Percentiles rank a stretch among this genome's conserved stretches.
These are phyloP conservation scores for Elachura formosa DNA, from an alignment of 2,113 vertebrate species.

Conservation along the genomic window DNA sequence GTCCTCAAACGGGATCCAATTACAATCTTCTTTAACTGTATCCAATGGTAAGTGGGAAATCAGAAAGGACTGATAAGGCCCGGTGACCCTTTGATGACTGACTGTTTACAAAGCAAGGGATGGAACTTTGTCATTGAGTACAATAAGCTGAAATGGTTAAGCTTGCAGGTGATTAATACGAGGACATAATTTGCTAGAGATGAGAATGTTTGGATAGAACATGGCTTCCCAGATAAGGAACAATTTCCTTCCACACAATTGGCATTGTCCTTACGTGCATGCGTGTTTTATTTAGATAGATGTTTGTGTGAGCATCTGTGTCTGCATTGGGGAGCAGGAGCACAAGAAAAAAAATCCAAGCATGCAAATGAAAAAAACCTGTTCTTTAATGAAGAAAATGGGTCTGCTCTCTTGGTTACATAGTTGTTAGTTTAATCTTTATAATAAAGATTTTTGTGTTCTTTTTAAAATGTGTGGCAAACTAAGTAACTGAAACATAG, in stretches of 20 bases:
- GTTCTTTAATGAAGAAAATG: constrained; percentile 11
- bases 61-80: not conserved
- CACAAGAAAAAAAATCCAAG: not conserved
- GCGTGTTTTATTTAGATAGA: not conserved
- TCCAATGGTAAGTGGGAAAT: not conserved
- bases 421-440: constrained; percentile 54
- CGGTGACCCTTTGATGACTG: not conserved
- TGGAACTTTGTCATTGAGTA: not conserved
- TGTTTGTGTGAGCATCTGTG: not conserved
- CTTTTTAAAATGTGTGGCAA: constrained; percentile 30
- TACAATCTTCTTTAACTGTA: not conserved
- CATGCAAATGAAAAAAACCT: constrained; percentile 56
- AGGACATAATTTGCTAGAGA: not conserved
- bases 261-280: not conserved
- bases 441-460: constrained; percentile 21
- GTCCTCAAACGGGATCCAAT: not conserved
- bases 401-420: not conserved
- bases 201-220: not conserved
- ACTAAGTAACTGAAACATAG: constrained; percentile 64
- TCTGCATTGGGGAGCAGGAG: not conserved
- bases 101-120: not conserved
- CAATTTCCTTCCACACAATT: not conserved
- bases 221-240: not conserved
- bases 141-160: not conserved
- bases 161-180: not conserved